Conservation (phyloP, 2,113 vertebrate genomes). For the Gopherus flavomarginatus region DNA sequence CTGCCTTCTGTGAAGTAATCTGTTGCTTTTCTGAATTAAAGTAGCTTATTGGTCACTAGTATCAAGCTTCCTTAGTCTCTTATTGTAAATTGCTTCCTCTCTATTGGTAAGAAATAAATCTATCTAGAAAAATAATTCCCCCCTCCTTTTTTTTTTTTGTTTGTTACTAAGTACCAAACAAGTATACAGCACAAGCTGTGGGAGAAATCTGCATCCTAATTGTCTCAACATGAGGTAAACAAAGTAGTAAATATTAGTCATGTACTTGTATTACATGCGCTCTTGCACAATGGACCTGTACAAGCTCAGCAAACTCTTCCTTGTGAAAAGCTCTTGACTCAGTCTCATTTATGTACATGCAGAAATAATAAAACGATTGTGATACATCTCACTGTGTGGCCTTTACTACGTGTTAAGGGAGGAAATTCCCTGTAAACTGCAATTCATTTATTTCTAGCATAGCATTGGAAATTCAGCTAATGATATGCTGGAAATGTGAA, state of each 20-base stretch:
- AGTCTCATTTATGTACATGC: neutral
- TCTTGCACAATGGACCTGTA: neutral
- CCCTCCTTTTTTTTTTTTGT: neutral
- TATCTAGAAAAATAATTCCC: neutral
- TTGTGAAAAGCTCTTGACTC: neutral
- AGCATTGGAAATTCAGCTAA: neutral
- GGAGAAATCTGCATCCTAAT: constrained; percentile 18
- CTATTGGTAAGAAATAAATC: neutral
- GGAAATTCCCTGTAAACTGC: constrained; percentile 21
- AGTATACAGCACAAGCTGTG: neutral
- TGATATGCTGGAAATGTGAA: neutral
- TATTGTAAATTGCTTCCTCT: neutral
- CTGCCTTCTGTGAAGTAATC: neutral
- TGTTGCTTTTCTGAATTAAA: constrained; percentile 3
- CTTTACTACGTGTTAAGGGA: neutral
- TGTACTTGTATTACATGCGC: neutral
- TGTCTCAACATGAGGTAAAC: constrained; percentile 14
- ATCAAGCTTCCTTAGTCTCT: neutral
- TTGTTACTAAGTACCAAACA: constrained; percentile 24
- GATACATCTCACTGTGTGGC: neutral
- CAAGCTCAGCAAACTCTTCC: neutral
- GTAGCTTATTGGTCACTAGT: neutral
- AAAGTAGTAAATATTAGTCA: neutral
- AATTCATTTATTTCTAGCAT: neutral
- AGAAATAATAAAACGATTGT: constrained; percentile 2